Evolutionary conservation across 2,888 invertebrate genomes (phyloP), one percentile per base, ranked within the genome.

Genomic region (Helicoverpa assulta): DNA sequence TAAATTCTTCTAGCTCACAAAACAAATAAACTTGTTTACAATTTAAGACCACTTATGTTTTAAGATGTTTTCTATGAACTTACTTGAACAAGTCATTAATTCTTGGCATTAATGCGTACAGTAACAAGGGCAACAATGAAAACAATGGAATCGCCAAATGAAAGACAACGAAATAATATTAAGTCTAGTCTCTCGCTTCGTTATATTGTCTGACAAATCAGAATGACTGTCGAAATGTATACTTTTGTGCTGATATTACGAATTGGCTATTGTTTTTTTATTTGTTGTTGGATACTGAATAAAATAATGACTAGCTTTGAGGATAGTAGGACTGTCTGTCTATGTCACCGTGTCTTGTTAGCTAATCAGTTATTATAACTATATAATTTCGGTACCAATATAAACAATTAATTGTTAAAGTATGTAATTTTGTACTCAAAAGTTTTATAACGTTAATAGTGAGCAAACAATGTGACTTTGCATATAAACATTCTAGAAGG

Each of bases 41-140:
- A 58, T 79, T 73, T 19, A 54, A 67, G 51, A 59, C 55, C 66
- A 75, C 57, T 74, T 65, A 60, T 63, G 59, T 82, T 68, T 14
- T 58, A 18, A 64, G 53, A 16, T 43, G 12, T 26, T 60, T 57
- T 68, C 80, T 40, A 56, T 68, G 58, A 80, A 63, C 71, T 82
- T 57, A 64, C 64, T 80, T 67, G 66, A 71, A 67, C 60, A 80
- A 83, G 55, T 80, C 59, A 80, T 83, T 76, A 83, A 83, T 67
- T 68, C 66, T 56, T 59, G 68, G 63, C 81, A 80, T 80, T 76
- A 83, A 68, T 82, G 33, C 63, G 59, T 65, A 67, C 80, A 80
- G 67, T 80, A 82, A 80, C 83, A 83, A 80, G 71, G 62, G 52
- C 51, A 66, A 83, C 83, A 80, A 71, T 76, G 81, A 68, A 75